Percentiles rank a stretch among this genome's conserved stretches.
Conservation (phyloP, 37 sponge, comb jelly and placozoan genomes). For the Dysidea cf. avara region DNA sequence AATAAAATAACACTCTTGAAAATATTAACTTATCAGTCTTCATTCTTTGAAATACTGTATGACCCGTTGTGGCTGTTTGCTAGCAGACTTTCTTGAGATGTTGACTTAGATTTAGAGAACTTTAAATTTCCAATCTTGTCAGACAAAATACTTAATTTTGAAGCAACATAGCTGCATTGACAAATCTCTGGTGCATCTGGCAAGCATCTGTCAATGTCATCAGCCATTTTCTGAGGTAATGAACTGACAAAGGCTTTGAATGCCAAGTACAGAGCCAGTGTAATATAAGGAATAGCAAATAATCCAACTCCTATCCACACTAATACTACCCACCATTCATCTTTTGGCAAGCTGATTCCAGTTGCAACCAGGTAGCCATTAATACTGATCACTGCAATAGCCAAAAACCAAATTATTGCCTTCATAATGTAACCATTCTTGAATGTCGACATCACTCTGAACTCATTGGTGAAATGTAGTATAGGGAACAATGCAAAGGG, state of each 20-base stretch:
- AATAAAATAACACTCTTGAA: too few relatives aligned
- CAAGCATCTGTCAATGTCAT: slow-evolving; percentile 5
- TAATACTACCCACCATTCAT: slow-evolving; percentile 6
- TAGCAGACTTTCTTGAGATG: too few relatives aligned
- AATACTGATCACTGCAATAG: slow-evolving; percentile 60
- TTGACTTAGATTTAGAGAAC: too few relatives aligned
- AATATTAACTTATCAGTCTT: too few relatives aligned
- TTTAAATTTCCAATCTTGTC: too few relatives aligned
- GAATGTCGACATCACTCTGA: slow-evolving; percentile 55
- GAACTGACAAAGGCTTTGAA: slow-evolving; percentile 34
- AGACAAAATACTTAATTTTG: too few relatives aligned
- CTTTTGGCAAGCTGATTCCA: not conserved
- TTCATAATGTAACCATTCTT: slow-evolving; percentile 47
- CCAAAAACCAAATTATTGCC: slow-evolving; percentile 52
- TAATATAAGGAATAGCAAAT: slow-evolving; percentile 14
- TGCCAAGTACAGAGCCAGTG: slow-evolving; percentile 29
- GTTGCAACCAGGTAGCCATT: slow-evolving; percentile 62
- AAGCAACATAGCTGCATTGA: slow-evolving; percentile 12
- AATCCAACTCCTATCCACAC: not conserved
- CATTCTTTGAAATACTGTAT: too few relatives aligned
- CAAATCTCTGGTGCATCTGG: slow-evolving; percentile 10
- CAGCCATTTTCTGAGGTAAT: slow-evolving; percentile 11
- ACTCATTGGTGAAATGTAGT: slow-evolving; percentile 55
- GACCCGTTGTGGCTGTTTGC: too few relatives aligned
- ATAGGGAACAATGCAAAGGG: slow-evolving; percentile 72